phyloP scores from a whole-genome alignment of 2,888 invertebrate genomes.

The Pyrochroa serraticornis region DNA sequence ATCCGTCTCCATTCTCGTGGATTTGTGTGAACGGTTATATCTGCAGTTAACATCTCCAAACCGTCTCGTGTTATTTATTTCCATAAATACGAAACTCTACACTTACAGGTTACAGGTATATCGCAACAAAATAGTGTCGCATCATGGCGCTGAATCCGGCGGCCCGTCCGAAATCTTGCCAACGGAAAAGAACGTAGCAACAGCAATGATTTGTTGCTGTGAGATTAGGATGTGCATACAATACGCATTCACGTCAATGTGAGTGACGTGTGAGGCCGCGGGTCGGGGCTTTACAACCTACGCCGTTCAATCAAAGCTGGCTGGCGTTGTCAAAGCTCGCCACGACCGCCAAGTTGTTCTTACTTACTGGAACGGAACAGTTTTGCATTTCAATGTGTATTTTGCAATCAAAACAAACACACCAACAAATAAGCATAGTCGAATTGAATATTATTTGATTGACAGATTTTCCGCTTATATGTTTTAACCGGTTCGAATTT shows the following conservation, averaged over 20 bases:
- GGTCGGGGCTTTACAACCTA: slow-evolving; percentile 24
- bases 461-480: slow-evolving; percentile 11
- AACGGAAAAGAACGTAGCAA: slow-evolving; percentile 14
- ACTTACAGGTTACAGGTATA: slow-evolving; percentile 7
- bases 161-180: not conserved
- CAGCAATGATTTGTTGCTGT: slow-evolving; percentile 35
- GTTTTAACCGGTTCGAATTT: slow-evolving; percentile 8
- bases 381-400: slow-evolving; percentile 22
- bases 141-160: not conserved
- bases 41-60: slow-evolving; percentile 35
- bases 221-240: slow-evolving; percentile 37
- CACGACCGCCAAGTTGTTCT: slow-evolving; percentile 21
- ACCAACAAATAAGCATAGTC: not conserved
- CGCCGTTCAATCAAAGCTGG: slow-evolving; percentile 34
- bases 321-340: slow-evolving; percentile 8
- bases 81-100: slow-evolving; percentile 25
- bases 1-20: slow-evolving; percentile 45
- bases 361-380: slow-evolving; percentile 23
- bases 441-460: not conserved
- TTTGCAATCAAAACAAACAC: slow-evolving; percentile 15
- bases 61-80: slow-evolving; percentile 31
- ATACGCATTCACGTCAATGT: slow-evolving; percentile 33
- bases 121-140: not conserved
- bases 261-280: slow-evolving; percentile 34
- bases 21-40: slow-evolving; percentile 42